Base-by-base conservation (phyloP, 2,797 vertebrate genomes). In the Zenarchopterus dispar region DNA sequence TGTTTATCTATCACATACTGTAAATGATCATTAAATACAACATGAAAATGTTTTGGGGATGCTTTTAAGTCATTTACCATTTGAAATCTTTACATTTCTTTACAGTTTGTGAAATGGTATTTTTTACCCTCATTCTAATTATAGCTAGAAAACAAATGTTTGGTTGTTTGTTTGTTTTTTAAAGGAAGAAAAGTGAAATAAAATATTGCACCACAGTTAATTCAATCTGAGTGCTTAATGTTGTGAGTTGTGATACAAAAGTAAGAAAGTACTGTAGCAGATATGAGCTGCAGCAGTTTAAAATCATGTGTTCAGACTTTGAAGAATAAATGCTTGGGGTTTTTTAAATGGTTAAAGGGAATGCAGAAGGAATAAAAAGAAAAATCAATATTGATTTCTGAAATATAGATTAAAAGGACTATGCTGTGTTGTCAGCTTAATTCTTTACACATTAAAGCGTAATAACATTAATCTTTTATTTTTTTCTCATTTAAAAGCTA, bases 341-440 rank as follows among this genome's bases (percentile, higher is more conserved):
- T 11, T 65, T 16, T 72, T 8, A 62, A 62, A 70, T 47, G 46
- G 42, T 33, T 66, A 42, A 13, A 59, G 17, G 36, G 49, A 61
- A 31, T 18, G 41, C 39, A 62, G 21, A 56, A 50, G 36, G 58
- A 54, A 59, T 10, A 56, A 23, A 58, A 26, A 16, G 17, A 59
- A 72, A 70, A 60, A 73, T 58, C 52, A 19, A 70, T 67, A 70
- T 56, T 64, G 41, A 76, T 73, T 58, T 49, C 9, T 56, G 48
- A 70, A 75, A 76, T 58, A 19, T 59, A 57, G 8, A 36, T 16
- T 47, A 62, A 75, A 80, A 42, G 7, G 7, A 9, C 24, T 21
- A 56, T 56, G 19, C 33, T 51, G 17, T 58, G n/a, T 26, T 19
- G 8, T 66, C 44, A 18, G 52, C 22, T 70, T 70, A 17, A 63